Evolutionary conservation across 2,888 invertebrate genomes (phyloP).

Genomic region (Eremobia ochroleuca): DNA sequence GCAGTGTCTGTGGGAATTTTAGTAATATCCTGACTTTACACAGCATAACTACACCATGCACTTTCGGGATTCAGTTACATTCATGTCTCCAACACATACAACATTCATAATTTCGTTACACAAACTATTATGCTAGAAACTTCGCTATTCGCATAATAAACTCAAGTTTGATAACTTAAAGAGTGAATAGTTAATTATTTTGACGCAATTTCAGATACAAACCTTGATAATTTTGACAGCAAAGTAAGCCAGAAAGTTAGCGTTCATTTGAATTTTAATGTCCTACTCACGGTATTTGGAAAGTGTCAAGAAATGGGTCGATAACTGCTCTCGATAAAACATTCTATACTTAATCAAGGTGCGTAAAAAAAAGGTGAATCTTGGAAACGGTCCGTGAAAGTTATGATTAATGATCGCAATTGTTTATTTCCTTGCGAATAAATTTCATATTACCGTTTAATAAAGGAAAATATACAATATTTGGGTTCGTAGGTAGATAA

Average conservation of each 20-base stretch:
- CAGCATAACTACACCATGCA: not conserved
- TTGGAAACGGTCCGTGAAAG: conserved; percentile 55
- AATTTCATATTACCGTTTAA: conserved; percentile 24
- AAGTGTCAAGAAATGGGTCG: conserved; percentile 15
- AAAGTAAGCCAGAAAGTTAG: conserved; percentile 13
- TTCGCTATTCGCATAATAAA: conserved; percentile 23
- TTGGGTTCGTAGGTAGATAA: not conserved
- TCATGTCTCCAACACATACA: conserved; percentile 13
- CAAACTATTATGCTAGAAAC: conserved; percentile 33
- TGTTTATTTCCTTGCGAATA: conserved; percentile 43
- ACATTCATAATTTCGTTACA: conserved; percentile 36
- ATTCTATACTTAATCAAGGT: conserved; percentile 28
- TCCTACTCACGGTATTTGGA: conserved; percentile 5
- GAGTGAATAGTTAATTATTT: conserved; percentile 54
- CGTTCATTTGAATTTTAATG: conserved; percentile 31
- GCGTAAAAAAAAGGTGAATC: conserved; percentile 48
- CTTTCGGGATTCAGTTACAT: conserved; percentile 3
- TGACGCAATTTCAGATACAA: conserved; percentile 27
- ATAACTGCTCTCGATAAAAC: conserved; percentile 27
- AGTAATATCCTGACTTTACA: not conserved
- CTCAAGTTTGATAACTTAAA: conserved; percentile 41
- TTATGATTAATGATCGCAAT: conserved; percentile 48
- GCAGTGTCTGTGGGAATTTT: not conserved
- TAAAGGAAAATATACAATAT: conserved; percentile 27
- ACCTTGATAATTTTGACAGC: conserved; percentile 30